Percentiles rank a stretch among this genome's conserved stretches.
Evolutionary conservation across 2,113 vertebrate genomes (phyloP).

Genomic region (Brachionichthys hirsutus): DNA sequence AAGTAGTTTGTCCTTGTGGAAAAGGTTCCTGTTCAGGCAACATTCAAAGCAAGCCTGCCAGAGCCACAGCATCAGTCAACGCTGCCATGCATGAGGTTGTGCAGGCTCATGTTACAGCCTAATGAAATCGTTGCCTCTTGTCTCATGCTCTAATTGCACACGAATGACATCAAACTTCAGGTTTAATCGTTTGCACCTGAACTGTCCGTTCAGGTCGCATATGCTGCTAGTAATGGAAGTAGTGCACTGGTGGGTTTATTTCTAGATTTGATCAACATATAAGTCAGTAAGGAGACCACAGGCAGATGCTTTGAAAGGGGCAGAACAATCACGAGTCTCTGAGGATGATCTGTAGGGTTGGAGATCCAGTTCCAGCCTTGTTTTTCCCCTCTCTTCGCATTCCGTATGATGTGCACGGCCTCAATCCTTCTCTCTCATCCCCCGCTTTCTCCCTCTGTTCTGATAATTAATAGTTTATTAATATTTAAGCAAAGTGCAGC

Average conservation of each 20-base stretch:
- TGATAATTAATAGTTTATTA: slow-evolving; percentile 57
- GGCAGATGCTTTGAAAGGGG: slow-evolving; percentile 45
- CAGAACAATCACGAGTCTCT: slow-evolving; percentile 45
- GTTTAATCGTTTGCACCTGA: neutral
- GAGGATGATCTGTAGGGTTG: slow-evolving; percentile 31
- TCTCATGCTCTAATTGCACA: neutral
- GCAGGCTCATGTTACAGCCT: no score
- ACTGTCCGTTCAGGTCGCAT: no score
- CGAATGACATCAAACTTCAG: neutral
- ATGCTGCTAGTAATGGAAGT: slow-evolving; percentile 9
- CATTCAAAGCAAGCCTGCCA: neutral
- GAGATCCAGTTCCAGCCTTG: slow-evolving; percentile 42
- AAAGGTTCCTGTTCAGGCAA: no score
- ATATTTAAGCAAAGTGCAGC: slow-evolving; percentile 45
- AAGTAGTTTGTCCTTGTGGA: no score
- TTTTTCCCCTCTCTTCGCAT: slow-evolving; percentile 45
- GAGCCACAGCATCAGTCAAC: no score
- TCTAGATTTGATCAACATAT: slow-evolving; percentile 40
- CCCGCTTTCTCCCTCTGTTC: slow-evolving; percentile 24
- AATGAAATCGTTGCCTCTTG: neutral
- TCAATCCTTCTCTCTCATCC: slow-evolving; percentile 42
- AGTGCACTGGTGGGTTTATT: slow-evolving; percentile 12
- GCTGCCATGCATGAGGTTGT: no score
- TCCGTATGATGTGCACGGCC: slow-evolving; percentile 55
- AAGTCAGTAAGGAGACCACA: slow-evolving; percentile 40